Conservation (phyloP, 2,888 invertebrate species). For the Tachina fera region DNA sequence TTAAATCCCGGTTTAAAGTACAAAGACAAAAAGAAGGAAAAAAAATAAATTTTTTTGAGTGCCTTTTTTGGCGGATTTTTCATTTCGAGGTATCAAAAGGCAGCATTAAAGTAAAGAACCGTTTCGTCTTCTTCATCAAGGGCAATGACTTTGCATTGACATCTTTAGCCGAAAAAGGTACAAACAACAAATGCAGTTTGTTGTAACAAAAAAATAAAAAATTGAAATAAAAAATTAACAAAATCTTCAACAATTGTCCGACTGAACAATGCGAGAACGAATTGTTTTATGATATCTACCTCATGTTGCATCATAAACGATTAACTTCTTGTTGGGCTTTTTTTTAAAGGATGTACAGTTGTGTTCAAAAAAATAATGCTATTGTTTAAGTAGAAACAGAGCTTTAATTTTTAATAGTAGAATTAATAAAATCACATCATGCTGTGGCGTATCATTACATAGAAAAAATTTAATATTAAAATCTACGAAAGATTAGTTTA, state of each 20-base stretch:
- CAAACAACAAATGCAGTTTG: not conserved
- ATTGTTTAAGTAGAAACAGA: too few relatives aligned
- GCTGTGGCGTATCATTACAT: too few relatives aligned
- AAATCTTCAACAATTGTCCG: constrained; percentile 37
- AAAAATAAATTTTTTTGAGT: constrained; percentile 25
- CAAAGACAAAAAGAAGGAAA: too few relatives aligned
- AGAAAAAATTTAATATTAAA: too few relatives aligned
- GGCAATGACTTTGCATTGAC: constrained; percentile 65
- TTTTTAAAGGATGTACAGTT: too few relatives aligned
- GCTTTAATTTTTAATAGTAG: too few relatives aligned
- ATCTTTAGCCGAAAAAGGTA: constrained; percentile 47
- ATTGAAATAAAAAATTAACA: not conserved
- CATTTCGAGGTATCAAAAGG: constrained; percentile 4
- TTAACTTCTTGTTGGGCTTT: too few relatives aligned
- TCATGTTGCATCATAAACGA: constrained; percentile 31
- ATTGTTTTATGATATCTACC: constrained; percentile 16
- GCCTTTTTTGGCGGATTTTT: constrained; percentile 10
- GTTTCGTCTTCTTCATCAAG: constrained; percentile 58
- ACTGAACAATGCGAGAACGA: constrained; percentile 25
- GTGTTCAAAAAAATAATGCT: too few relatives aligned
- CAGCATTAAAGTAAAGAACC: constrained; percentile 50
- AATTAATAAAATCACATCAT: too few relatives aligned
- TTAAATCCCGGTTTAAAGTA: constrained; percentile 48
- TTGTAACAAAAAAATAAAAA: constrained; percentile 8
- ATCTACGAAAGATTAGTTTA: too few relatives aligned